Percentiles rank a stretch among this genome's conserved stretches.
Conservation (phyloP, 1,140 invertebrate genomes). For the Lasaia peninsularis region DNA sequence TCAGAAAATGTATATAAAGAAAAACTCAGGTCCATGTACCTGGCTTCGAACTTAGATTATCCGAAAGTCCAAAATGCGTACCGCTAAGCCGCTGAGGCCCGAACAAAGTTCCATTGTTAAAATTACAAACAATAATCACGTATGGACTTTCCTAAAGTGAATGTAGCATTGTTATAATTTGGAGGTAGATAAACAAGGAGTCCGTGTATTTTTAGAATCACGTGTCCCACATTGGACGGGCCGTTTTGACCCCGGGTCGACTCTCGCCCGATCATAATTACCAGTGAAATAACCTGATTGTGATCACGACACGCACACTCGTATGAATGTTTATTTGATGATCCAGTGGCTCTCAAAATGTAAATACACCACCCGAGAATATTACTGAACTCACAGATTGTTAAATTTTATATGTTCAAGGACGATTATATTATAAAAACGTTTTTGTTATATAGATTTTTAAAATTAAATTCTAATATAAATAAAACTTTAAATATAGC, state of each 20-base stretch:
- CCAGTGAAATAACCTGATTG: slow-evolving; percentile 75
- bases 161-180: slow-evolving; percentile 11
- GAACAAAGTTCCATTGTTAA: neutral
- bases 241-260: slow-evolving; percentile 58
- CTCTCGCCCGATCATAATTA: slow-evolving; percentile 73
- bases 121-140: neutral
- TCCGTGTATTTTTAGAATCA: slow-evolving; percentile 41
- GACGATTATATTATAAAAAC: too few relatives aligned
- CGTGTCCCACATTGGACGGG: slow-evolving; percentile 55
- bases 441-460: too few relatives aligned
- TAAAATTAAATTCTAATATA: too few relatives aligned
- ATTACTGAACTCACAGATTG: too few relatives aligned
- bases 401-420: too few relatives aligned
- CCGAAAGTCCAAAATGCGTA: too few relatives aligned
- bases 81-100: too few relatives aligned
- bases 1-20: too few relatives aligned
- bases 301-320: slow-evolving; percentile 68
- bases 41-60: too few relatives aligned
- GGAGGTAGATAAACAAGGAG: slow-evolving; percentile 30
- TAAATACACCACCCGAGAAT: neutral
- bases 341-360: slow-evolving; percentile 41
- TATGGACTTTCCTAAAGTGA: neutral
- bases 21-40: too few relatives aligned
- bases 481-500: too few relatives aligned
- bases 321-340: slow-evolving; percentile 40